Evolutionary conservation across 2,888 invertebrate species (phyloP).

Genomic region (Drosophila kokeensis): DNA sequence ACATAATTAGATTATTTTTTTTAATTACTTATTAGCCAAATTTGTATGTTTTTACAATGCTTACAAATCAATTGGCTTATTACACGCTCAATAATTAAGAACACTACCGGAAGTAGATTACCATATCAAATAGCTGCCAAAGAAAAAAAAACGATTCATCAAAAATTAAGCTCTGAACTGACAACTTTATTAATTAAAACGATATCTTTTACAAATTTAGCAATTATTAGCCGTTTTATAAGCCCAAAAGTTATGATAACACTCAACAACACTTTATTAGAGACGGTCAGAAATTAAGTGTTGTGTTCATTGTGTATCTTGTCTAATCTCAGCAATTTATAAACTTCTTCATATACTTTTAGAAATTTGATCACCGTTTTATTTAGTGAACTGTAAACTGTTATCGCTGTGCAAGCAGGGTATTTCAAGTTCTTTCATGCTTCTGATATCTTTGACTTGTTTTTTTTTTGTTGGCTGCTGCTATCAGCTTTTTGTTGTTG

Average conservation of each 20-base stretch:
- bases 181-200: background rate
- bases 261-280: background rate
- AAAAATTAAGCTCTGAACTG: background rate
- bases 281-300: background rate
- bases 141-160: background rate
- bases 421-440: background rate
- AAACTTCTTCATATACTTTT: background rate
- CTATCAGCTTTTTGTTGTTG: conserved; percentile 48
- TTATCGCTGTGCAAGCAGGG: background rate
- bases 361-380: background rate
- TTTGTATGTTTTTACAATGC: background rate
- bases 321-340: background rate
- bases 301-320: background rate
- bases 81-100: background rate
- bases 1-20: background rate
- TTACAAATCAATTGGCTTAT: background rate
- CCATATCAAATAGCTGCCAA: conserved; percentile 5
- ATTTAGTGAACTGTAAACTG: background rate
- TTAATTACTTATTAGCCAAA: background rate
- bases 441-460: background rate
- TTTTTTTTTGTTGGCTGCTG: conserved; percentile 17
- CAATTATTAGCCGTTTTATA: background rate
- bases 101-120: background rate
- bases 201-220: background rate
- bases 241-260: background rate